phyloP scores from a whole-genome alignment of 2,113 vertebrate species.

The Toxostoma redivivum region DNA sequence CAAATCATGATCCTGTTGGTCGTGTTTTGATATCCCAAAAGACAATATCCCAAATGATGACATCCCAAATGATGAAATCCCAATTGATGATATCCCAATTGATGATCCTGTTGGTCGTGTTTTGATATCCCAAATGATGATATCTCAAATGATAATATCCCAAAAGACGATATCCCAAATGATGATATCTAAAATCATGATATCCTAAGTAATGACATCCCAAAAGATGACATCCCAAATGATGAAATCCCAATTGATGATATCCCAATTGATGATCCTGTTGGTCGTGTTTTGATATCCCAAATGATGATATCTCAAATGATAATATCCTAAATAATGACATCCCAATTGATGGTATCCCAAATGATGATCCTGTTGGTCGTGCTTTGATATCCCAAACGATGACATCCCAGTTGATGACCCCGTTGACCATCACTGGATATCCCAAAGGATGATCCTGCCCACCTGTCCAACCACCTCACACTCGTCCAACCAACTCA shows the following conservation, averaged over 20 bases:
- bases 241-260: neutral
- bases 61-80: neutral
- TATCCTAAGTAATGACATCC: neutral
- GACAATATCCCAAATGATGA: neutral
- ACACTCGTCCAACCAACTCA: neutral
- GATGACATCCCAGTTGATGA: neutral
- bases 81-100: too few relatives aligned
- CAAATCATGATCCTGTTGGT: neutral
- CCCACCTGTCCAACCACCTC: neutral
- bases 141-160: too few relatives aligned
- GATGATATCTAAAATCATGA: neutral
- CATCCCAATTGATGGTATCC: neutral
- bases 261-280: too few relatives aligned
- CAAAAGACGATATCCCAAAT: neutral
- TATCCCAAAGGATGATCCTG: too few relatives aligned
- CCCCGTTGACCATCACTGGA: neutral
- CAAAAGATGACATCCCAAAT: too few relatives aligned
- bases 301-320: neutral
- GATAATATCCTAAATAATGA: neutral
- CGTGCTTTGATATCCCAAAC: neutral
- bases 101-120: too few relatives aligned
- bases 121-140: neutral
- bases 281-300: neutral
- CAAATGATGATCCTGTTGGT: too few relatives aligned
- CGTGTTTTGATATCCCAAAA: neutral